These are phyloP conservation scores for Centropyge bicolor DNA, from an alignment of 2,797 vertebrate genomes.

Conservation along the genomic window DNA sequence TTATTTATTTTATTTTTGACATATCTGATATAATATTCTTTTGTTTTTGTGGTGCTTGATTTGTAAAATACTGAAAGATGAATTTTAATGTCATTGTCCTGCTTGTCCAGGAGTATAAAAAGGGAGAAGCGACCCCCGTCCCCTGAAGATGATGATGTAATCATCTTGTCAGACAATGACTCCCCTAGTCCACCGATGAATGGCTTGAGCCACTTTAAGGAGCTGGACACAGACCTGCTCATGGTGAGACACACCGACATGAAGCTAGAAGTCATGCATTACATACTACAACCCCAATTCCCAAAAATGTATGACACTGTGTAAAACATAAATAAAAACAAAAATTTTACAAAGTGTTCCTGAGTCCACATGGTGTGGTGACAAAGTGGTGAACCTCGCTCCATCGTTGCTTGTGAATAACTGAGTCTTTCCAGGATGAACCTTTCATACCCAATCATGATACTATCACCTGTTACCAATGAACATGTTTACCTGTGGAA, in stretches of 20 bases:
- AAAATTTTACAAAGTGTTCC: too few species aligned
- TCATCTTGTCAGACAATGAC: slow-evolving; percentile 94
- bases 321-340: too few species aligned
- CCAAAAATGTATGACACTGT: too few species aligned
- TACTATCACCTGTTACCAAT: too few species aligned
- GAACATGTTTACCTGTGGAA: too few species aligned
- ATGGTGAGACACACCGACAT: slow-evolving; percentile 85
- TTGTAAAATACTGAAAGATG: slow-evolving; percentile 11
- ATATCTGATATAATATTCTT: background rate
- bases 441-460: too few species aligned
- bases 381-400: too few species aligned
- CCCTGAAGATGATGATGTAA: slow-evolving; percentile 89
- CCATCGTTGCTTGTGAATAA: too few species aligned
- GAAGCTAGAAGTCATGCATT: background rate
- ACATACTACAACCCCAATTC: background rate
- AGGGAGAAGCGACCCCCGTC: slow-evolving; percentile 88
- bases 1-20: background rate
- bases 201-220: slow-evolving; percentile 88
- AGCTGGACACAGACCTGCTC: slow-evolving; percentile 90
- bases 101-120: slow-evolving; percentile 83
- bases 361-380: too few species aligned
- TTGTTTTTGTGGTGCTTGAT: background rate
- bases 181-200: slow-evolving; percentile 91
- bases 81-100: background rate
- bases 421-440: too few species aligned